These are phyloP conservation scores for Corydoras maculifer DNA, from an alignment of 2,113 vertebrate species.

Conservation along the genomic window DNA sequence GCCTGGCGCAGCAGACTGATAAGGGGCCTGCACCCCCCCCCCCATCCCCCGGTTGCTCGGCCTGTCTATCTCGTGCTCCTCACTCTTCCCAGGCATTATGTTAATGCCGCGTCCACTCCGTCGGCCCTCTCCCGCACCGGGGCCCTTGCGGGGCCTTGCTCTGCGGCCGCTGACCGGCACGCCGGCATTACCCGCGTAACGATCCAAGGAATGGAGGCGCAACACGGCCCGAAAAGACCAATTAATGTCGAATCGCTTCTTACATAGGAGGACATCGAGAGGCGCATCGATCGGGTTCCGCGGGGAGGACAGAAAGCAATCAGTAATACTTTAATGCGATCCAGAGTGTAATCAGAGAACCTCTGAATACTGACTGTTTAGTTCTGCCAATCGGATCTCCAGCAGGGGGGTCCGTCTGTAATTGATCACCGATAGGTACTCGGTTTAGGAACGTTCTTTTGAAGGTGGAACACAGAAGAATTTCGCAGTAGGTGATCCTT, in stretches of 20 bases:
- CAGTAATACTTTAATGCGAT: constrained; percentile 36
- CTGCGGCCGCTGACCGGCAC: constrained; percentile 12
- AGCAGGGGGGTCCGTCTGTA: no score
- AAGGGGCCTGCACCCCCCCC: constrained; percentile 56
- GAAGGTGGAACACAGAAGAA: no score
- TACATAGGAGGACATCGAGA: constrained; percentile 25
- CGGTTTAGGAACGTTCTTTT: no score
- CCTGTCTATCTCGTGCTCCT: constrained; percentile 31
- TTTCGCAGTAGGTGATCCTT: no score
- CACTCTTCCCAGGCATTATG: constrained; percentile 31
- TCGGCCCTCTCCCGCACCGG: constrained; percentile 31
- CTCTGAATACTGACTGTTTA: constrained; percentile 21
- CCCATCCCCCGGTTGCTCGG: constrained; percentile 25
- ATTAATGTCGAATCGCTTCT: constrained; percentile 22
- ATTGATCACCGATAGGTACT: no score
- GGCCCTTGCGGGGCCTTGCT: not conserved
- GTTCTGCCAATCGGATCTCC: no score
- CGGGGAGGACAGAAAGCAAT: constrained; percentile 37
- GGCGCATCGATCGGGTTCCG: constrained; percentile 34
- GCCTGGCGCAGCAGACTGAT: constrained; percentile 57
- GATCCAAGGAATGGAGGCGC: constrained; percentile 2
- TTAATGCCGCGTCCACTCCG: constrained; percentile 37
- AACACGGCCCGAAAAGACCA: constrained; percentile 3
- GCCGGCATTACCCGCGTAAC: constrained; percentile 15
- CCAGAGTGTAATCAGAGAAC: constrained; percentile 43